Evolutionary conservation across 2,888 invertebrate species (phyloP), one percentile per base, ranked within the genome.

Genomic region (Phrixothrix hirtus): DNA sequence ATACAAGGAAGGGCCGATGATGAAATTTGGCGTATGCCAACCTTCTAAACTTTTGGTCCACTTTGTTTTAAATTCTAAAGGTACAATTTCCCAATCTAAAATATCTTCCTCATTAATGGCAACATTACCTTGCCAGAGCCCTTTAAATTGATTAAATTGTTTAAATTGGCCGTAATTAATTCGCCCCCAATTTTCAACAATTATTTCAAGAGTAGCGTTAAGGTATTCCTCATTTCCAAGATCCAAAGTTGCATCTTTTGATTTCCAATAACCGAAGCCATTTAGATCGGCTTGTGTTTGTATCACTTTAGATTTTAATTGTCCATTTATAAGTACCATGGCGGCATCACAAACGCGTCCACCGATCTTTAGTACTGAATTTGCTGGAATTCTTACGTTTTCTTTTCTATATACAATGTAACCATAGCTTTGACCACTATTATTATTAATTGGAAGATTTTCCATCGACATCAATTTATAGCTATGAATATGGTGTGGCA

Each of bases 131-230:
- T 78, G 72, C 69, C 72, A 71, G 2, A 76, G 49, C 1, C 77
- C 77, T 60, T 67, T 77, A 61, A 55, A 60, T 50, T 75, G 72
- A 42, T 61, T 61, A 42, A 82, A 79, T 34, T 82, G 69, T 1
- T 62, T 52, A 13, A 74, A 37, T 31, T 59, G 44, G 3, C 73
- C 74, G 21, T 66, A 74, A 71, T 91, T 90, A 27, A 89, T 82
- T 41, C 92, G 81, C 5, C 94, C 95, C 77, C 89, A 89, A 70
- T 89, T 92, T 75, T 94, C 94, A 1, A 79, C 77, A 1, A 83
- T 59, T 6, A 81, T 55, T 47, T 77, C 75, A 11, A 81, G 45
- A 29, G 70, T 72, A 1, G 71, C 70, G 1, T 64, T 61, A 11
- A 65, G 55, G 11, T 59, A 53, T 11, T 48, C 57, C 1, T 53